phyloP scores from a whole-genome alignment of 2,888 invertebrate species.

The Tenthredo amoena region DNA sequence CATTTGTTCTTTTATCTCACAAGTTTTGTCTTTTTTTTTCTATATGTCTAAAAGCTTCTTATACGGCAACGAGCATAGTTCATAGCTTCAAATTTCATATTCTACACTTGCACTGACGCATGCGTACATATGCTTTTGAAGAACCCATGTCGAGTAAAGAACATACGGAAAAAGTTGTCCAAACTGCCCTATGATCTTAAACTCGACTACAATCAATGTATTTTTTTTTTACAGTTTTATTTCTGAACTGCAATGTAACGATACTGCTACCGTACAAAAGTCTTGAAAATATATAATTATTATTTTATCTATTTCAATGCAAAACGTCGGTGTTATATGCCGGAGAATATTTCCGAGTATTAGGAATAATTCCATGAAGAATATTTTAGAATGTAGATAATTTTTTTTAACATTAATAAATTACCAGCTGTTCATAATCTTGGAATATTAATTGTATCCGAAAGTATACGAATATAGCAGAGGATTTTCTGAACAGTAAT shows the following conservation, averaged over 20 bases:
- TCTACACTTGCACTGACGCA: neutral
- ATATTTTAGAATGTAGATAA: no score
- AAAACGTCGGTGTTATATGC: neutral
- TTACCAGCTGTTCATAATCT: no score
- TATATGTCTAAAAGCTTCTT: neutral
- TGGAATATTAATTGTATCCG: neutral
- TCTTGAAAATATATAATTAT: neutral
- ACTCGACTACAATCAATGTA: neutral
- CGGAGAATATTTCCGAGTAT: neutral
- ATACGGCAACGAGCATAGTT: neutral
- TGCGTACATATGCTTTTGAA: neutral
- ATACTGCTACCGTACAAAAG: neutral
- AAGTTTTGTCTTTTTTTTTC: neutral
- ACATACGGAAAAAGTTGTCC: neutral
- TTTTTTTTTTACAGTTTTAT: neutral
- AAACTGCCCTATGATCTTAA: neutral
- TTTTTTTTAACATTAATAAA: no score
- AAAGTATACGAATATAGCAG: neutral
- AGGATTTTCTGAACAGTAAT: conserved; percentile 4
- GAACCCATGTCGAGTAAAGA: neutral
- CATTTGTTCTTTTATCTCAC: neutral
- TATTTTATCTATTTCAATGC: neutral
- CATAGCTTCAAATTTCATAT: neutral
- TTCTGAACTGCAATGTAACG: neutral
- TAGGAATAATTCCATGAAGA: no score